phyloP scores from a whole-genome alignment of 2,797 vertebrate species.

The Mareca strepera region DNA sequence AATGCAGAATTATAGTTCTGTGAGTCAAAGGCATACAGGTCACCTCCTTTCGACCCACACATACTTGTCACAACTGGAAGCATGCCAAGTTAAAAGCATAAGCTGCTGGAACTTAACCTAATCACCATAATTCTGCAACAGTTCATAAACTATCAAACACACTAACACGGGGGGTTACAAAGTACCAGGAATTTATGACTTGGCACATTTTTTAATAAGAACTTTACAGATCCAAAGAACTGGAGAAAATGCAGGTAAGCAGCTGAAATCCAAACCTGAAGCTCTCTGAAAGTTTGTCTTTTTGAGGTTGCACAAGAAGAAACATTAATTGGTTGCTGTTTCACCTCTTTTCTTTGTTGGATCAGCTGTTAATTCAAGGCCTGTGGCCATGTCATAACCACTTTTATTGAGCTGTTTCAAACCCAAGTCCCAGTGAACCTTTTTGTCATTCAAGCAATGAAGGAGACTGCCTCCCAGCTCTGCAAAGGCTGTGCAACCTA shows the following conservation, averaged over 20 bases:
- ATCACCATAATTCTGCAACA: slow-evolving; percentile 21
- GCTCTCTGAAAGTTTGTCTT: neutral
- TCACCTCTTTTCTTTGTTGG: slow-evolving; percentile 43
- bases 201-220: neutral
- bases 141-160: neutral
- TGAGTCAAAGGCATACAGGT: neutral
- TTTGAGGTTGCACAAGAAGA: neutral
- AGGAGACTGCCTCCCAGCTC: slow-evolving; percentile 52
- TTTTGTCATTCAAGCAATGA: slow-evolving; percentile 63
- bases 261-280: neutral
- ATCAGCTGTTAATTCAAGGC: slow-evolving; percentile 59
- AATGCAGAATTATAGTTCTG: neutral
- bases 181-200: neutral
- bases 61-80: neutral
- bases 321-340: slow-evolving; percentile 22
- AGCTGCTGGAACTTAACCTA: slow-evolving; percentile 14
- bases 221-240: neutral
- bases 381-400: slow-evolving; percentile 59
- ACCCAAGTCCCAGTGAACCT: slow-evolving; percentile 3
- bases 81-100: neutral
- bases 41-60: neutral
- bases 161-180: neutral
- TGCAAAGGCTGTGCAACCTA: slow-evolving; percentile 32
- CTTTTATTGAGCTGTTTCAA: slow-evolving; percentile 54
- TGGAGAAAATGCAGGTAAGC: neutral